Base-by-base conservation (phyloP, 2,113 vertebrate species). In the Eupsittula cactorum region DNA sequence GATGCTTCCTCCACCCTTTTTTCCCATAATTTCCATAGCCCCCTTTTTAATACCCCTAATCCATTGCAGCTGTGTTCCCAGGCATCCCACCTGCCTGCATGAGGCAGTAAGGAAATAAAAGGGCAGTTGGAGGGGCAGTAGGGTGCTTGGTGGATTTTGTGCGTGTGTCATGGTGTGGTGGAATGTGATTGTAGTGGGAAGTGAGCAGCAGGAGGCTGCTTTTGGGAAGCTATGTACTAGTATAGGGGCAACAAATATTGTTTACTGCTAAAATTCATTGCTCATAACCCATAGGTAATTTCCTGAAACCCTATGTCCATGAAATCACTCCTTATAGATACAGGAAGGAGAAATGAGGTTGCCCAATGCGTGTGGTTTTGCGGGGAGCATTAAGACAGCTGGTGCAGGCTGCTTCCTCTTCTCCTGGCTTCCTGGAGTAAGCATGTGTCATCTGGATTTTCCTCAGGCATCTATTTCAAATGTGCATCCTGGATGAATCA, bases 81-180 rank as follows among this genome's bases (percentile, higher is more conserved):
- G 53, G 8, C 23, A 8, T 57, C 29, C 21, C 68, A 76, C 23
- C 19, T 69, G 42, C 8, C 82, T 73, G 52, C 25, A 55, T 33
- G 35, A 64, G 39, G 59, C 1, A 46, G 37, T 14, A 27, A 44
- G 68, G 80, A 64, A 65, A 52, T 64, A 68, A 73, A 76, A 65
- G 27, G 28, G 27, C 12, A 47, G 24, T 2, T 50, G 29, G 17
- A 69, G 55, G 10, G 4, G 4, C 4, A 9, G 19, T 0, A 10
- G 50, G 9, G 3, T 63, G 12, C 3, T 1, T 13, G 4, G 3
- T 11, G 16, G 5, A 0, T 28, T 44, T 59, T 55, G 23, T 55
- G 23, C 5, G 27, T 52, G 2, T 24, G 33, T 20, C 0, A 0
- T 20, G 7, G 16, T 62, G 35, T 5, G 3, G 37, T 7, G 3